These are phyloP conservation scores for Glandiceps talaboti DNA, from an alignment of 53 echinoderm and acorn worm genomes.

Conservation along the genomic window DNA sequence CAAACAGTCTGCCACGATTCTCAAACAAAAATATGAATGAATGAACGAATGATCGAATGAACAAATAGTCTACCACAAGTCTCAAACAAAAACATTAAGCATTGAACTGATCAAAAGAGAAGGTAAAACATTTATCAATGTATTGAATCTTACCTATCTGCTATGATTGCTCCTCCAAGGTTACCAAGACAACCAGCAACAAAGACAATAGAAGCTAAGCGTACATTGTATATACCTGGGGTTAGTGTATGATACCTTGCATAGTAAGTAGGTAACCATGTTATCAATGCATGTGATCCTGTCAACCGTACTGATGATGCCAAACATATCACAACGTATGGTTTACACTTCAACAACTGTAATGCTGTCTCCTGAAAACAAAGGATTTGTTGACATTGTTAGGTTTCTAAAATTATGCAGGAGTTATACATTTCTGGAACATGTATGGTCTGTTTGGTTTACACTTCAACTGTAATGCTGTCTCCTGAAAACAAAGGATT, in stretches of 20 bases:
- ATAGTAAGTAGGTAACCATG: constrained; percentile 75
- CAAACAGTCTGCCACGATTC: too few relatives aligned
- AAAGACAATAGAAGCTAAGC: constrained; percentile 38
- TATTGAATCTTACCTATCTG: constrained; percentile 43
- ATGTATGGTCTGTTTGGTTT: too few relatives aligned
- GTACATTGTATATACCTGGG: constrained; percentile 32
- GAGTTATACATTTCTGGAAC: too few relatives aligned
- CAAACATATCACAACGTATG: constrained; percentile 35
- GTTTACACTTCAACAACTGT: constrained; percentile 21
- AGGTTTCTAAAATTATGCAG: too few relatives aligned
- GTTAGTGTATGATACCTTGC: constrained; percentile 21
- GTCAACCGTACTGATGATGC: constrained; percentile 44
- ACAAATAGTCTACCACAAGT: too few relatives aligned
- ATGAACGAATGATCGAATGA: too few relatives aligned
- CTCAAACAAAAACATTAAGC: too few relatives aligned
- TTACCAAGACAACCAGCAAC: constrained; percentile 40
- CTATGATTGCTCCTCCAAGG: constrained; percentile 30
- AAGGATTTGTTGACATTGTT: too few relatives aligned
- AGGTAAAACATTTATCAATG: too few relatives aligned
- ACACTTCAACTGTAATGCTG: constrained; percentile 11
- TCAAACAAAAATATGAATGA: too few relatives aligned
- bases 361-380: constrained; percentile 32
- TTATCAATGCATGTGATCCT: constrained; percentile 37
- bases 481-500: constrained; percentile 39
- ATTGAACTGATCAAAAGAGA: too few relatives aligned